Evolutionary conservation across 2,113 vertebrate genomes (phyloP), one percentile per base, ranked within the genome.

Genomic region (Phrynosoma blainvillii): DNA sequence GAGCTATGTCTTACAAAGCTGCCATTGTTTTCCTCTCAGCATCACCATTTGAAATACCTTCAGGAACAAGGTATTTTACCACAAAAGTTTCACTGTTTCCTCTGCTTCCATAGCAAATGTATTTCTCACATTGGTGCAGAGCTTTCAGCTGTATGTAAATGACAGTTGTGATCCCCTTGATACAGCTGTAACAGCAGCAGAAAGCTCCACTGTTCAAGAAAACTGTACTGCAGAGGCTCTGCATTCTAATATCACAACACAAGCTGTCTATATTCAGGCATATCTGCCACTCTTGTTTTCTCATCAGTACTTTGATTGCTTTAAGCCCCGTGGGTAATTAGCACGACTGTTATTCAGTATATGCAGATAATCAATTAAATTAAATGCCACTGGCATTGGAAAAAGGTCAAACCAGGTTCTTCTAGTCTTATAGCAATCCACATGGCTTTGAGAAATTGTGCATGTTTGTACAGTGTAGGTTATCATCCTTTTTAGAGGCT

Each of bases 321-420:
- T 88, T 76, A 59, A 84, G 54, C 42, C 84, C 65, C 75, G 1
- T 59, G 87, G 84, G 89, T 90, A 87, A 93, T 93, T 91, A 93
- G 73, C 77, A 73, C 76, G 84, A 86, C 86, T 86, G 79, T 70
- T 78, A 84, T 42, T 75, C 78, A 81, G 82, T 88, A 82, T 83
- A 78, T 65, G 25, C 80, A 89, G 85, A 84, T 94, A 92, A 94
- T 93, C 4, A 0, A 90, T 94, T 92, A 85, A 90, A 92, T 93
- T 62, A 94, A 93, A 91, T 86, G 89, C 89, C 85, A 76, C 10
- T 68, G n/a, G 90, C 27, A 18, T 74, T 90, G 54, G 36, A 3
- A 27, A 91, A 93, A 95, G 75, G 82, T 93, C 0, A 0, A 81
- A 52, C 13, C 83, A 75, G 78, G 71, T 71, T 92, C 92, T 89